Evolutionary conservation across 2,113 vertebrate species (phyloP), one percentile per base, ranked within the genome.

Genomic region (Pagrus major): DNA sequence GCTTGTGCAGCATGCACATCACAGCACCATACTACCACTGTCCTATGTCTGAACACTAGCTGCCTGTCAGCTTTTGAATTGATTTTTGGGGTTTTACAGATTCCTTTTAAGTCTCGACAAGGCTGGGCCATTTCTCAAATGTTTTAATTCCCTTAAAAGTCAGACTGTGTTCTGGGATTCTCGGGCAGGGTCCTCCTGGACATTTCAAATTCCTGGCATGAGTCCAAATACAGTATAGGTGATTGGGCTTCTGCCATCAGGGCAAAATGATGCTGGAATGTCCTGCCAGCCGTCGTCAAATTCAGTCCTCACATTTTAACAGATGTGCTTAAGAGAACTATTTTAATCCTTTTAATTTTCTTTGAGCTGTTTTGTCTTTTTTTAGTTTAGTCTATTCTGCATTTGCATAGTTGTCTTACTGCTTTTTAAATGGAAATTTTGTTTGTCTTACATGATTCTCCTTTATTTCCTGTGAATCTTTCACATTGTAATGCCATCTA

Each of bases 141-240:
- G 61, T 46, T 87, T 86, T 85, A 71, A 59, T 76, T 78, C 23
- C 15, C 42, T 76, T 76, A 60, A 69, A 80, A 76, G 21, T 71
- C 1, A 9, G 54, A 51, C n/a, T 31, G 51, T 49, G 42, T 58
- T 79, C 29, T 58, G 58, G 71, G 51, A 56, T 33, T 33, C 23
- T 74, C 55, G 37, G 42, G 9, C 63, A 42, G 27, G 20, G 41
- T 63, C 27, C 42, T 23, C 4, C 69, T 39, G 21, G 39, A 64
- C 29, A 55, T 61, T 72, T 74, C 5, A 64, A 5, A 76, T 73
- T 72, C 35, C 58, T 80, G 39, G 44, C 58, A 4, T 3, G 3
- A 4, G 16, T 74, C 52, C 41, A 81, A 27, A 21, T 65, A 71
- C 42, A 76, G 68, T 71, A 59, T 15, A 65, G 52, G 4, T 65